Percentiles rank a stretch among this genome's conserved stretches.
phyloP scores from a whole-genome alignment of 2,113 vertebrate genomes.

The Boleophthalmus pectinirostris region DNA sequence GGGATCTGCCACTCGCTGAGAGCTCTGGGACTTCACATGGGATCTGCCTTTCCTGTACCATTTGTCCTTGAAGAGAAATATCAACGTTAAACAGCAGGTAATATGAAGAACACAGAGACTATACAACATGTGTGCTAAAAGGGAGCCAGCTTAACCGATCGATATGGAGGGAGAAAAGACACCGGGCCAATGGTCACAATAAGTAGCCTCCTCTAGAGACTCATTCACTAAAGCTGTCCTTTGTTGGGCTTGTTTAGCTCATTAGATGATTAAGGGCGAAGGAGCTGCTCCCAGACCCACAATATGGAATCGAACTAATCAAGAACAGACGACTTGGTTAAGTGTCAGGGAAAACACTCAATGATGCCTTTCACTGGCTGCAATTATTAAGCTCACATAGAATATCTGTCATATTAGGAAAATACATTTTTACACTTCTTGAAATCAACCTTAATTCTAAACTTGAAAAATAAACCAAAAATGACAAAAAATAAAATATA shows the following conservation, averaged over 20 bases:
- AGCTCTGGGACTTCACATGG: slow-evolving; percentile 88
- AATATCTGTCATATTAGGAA: slow-evolving; percentile 6
- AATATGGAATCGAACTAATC: slow-evolving; percentile 42
- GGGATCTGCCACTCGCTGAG: slow-evolving; percentile 87
- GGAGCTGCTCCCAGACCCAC: slow-evolving; percentile 32
- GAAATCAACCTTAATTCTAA: not conserved
- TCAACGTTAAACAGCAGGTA: slow-evolving; percentile 67
- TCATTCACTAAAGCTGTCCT: slow-evolving; percentile 29
- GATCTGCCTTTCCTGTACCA: slow-evolving; percentile 84
- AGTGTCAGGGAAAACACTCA: slow-evolving; percentile 17
- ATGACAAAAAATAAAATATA: not conserved
- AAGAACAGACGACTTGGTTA: slow-evolving; percentile 41
- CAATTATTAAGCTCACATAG: slow-evolving; percentile 20
- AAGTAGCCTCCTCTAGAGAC: slow-evolving; percentile 53
- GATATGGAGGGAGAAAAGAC: slow-evolving; percentile 38
- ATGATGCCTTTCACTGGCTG: slow-evolving; percentile 18
- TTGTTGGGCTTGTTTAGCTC: slow-evolving; percentile 55
- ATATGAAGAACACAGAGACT: slow-evolving; percentile 65
- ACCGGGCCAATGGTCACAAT: slow-evolving; percentile 51
- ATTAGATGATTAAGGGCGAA: slow-evolving; percentile 49
- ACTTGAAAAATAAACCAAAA: not conserved
- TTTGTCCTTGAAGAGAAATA: slow-evolving; percentile 90
- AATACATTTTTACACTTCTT: not conserved
- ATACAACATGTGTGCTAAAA: slow-evolving; percentile 48
- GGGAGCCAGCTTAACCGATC: slow-evolving; percentile 35